Conservation (phyloP, 92 coral and sea anemone species). For the Epizoanthus illoricatus region DNA sequence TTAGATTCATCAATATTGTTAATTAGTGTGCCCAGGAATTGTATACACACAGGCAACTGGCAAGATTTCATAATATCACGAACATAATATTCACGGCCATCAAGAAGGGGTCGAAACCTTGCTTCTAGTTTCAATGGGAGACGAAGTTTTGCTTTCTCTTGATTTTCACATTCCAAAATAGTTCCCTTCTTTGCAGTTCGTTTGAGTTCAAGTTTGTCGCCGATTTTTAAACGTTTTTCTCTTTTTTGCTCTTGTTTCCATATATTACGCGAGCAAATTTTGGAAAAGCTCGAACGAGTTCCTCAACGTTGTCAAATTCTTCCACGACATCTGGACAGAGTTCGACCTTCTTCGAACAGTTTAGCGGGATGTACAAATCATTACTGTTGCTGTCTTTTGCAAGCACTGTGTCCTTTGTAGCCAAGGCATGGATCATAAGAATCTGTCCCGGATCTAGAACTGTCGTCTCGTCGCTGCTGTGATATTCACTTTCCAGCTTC, state of each 20-base stretch:
- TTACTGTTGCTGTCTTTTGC: background rate
- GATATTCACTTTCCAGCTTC: constrained; percentile 6
- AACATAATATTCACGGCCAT: background rate
- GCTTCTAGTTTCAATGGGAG: constrained; percentile 6
- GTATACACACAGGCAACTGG: background rate
- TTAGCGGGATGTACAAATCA: constrained; percentile 9
- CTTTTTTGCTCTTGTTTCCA: constrained; percentile 16
- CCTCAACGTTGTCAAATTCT: constrained; percentile 6
- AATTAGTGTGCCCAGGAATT: background rate
- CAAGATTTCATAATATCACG: constrained; percentile 2
- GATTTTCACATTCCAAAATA: constrained; percentile 14
- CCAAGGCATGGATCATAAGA: background rate
- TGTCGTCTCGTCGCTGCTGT: background rate
- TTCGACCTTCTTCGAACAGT: constrained; percentile 1
- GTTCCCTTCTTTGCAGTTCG: constrained; percentile 14
- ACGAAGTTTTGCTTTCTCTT: background rate
- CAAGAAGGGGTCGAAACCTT: constrained; percentile 21
- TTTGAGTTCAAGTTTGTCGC: constrained; percentile 17
- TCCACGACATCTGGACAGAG: background rate
- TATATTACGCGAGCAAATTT: constrained; percentile 7
- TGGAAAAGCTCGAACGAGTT: constrained; percentile 21
- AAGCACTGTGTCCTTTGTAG: background rate
- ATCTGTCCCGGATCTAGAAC: background rate
- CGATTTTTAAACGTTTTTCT: constrained; percentile 11
- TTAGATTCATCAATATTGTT: background rate